Conservation (phyloP, 2,113 vertebrate genomes). For the Rousettus leschenaultii region DNA sequence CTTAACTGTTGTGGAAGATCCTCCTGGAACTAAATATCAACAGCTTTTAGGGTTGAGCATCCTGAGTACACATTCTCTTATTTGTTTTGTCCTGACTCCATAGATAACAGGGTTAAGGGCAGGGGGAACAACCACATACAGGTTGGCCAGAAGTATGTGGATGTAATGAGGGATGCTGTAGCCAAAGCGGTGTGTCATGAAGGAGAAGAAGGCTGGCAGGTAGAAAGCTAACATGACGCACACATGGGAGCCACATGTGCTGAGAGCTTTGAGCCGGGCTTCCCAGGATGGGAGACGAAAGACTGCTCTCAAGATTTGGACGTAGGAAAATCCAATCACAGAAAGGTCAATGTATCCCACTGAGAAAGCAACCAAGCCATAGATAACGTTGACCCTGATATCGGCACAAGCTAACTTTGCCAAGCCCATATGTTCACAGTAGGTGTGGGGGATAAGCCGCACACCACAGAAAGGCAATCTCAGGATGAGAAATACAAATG, state of each 20-base stretch:
- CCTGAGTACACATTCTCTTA: slow-evolving; percentile 39
- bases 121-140: slow-evolving; percentile 64
- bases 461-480: slow-evolving; percentile 65
- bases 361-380: slow-evolving; percentile 57
- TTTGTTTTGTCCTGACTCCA: slow-evolving; percentile 65
- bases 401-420: slow-evolving; percentile 59
- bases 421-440: slow-evolving; percentile 68
- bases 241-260: slow-evolving; percentile 59
- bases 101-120: slow-evolving; percentile 67
- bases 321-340: slow-evolving; percentile 63
- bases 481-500: slow-evolving; percentile 62
- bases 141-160: slow-evolving; percentile 62
- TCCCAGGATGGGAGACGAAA: slow-evolving; percentile 44
- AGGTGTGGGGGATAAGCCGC: slow-evolving; percentile 43
- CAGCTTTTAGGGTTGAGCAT: slow-evolving; percentile 39
- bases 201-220: slow-evolving; percentile 64
- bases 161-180: slow-evolving; percentile 49
- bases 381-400: slow-evolving; percentile 51
- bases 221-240: slow-evolving; percentile 59
- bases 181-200: slow-evolving; percentile 62
- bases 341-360: slow-evolving; percentile 60
- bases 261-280: slow-evolving; percentile 50
- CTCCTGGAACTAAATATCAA: neutral
- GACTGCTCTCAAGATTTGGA: slow-evolving; percentile 52
- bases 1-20: neutral